phyloP scores from a whole-genome alignment of 1,140 invertebrate genomes.

The Sipha flava region DNA sequence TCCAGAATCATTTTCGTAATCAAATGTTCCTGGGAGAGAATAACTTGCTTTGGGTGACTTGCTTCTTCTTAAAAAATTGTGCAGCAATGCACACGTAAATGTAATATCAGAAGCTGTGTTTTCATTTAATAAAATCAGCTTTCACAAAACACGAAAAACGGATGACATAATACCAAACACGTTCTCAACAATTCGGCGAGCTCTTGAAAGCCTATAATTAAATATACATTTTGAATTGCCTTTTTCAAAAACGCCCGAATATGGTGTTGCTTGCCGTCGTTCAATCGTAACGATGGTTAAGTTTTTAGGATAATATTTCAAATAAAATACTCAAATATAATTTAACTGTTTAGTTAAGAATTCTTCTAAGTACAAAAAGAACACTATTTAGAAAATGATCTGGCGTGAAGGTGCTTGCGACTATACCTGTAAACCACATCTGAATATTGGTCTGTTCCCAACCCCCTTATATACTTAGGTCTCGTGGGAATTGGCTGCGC shows the following conservation, averaged over 20 bases:
- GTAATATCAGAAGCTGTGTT: slow-evolving; percentile 38
- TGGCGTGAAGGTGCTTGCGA: too few relatives aligned
- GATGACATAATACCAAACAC: slow-evolving; percentile 47
- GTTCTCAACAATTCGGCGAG: slow-evolving; percentile 47
- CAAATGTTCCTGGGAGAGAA: neutral
- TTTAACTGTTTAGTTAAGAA: too few relatives aligned
- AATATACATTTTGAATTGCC: slow-evolving; percentile 42
- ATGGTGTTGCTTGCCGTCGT: too few relatives aligned
- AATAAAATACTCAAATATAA: too few relatives aligned
- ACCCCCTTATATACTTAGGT: too few relatives aligned
- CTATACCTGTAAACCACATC: too few relatives aligned
- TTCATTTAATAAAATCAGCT: slow-evolving; percentile 40
- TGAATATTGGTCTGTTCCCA: too few relatives aligned
- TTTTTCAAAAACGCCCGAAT: slow-evolving; percentile 45
- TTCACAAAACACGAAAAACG: slow-evolving; percentile 44
- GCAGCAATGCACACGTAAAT: slow-evolving; percentile 38
- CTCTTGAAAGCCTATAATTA: slow-evolving; percentile 44
- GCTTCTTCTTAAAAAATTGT: neutral
- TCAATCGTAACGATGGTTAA: too few relatives aligned
- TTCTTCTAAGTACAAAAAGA: too few relatives aligned
- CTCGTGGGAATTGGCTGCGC: too few relatives aligned
- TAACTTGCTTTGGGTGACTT: neutral
- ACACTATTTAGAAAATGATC: too few relatives aligned
- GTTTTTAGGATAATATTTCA: too few relatives aligned
- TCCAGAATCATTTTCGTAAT: neutral